Evolutionary conservation across 2,113 vertebrate genomes (phyloP).

Genomic region (Melozone crissalis): DNA sequence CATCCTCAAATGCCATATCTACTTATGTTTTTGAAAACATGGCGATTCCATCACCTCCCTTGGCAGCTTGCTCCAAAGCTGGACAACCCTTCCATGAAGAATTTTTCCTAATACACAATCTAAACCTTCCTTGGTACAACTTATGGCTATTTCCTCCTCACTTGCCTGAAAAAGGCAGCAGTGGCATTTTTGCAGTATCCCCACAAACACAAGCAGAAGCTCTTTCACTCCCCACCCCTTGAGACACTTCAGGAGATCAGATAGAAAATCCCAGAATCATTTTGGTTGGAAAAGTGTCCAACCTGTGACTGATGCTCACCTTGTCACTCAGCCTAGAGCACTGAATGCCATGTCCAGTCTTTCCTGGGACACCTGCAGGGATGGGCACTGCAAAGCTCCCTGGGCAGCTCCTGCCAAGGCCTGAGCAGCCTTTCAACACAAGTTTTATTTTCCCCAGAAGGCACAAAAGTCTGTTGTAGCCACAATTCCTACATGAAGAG

Average conservation of each 20-base stretch:
- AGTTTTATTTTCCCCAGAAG: background rate
- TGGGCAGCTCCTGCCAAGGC: no score
- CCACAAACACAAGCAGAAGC: background rate
- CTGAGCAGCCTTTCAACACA: no score
- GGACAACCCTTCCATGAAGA: background rate
- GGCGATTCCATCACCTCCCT: background rate
- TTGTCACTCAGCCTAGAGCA: background rate
- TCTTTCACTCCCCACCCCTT: background rate
- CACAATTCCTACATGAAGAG: background rate
- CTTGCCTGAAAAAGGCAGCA: background rate
- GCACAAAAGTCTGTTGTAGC: background rate
- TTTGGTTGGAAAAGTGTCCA: background rate
- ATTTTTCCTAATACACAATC: background rate
- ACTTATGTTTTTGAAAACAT: background rate
- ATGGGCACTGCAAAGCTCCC: background rate
- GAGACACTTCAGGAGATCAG: background rate
- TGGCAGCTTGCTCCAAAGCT: background rate
- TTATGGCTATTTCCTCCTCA: background rate
- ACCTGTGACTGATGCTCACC: background rate
- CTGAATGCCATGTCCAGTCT: background rate
- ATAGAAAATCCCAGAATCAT: background rate
- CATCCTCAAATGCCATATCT: accelerated
- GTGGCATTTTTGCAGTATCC: background rate
- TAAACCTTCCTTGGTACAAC: no score
- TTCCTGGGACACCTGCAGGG: background rate